phyloP scores from a whole-genome alignment of 2,113 vertebrate species.

The Hemicordylus capensis region DNA sequence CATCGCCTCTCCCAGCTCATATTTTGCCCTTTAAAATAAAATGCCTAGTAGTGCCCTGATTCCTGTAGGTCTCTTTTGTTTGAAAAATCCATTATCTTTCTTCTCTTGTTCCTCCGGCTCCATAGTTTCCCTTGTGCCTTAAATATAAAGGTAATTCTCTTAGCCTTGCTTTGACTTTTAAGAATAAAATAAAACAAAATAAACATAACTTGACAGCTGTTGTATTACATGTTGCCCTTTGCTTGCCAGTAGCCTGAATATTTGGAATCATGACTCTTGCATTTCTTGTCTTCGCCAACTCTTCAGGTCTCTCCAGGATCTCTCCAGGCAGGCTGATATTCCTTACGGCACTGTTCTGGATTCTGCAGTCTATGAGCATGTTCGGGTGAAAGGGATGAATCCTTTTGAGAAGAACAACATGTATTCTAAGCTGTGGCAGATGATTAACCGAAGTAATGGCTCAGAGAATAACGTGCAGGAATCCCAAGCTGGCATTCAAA shows the following conservation, averaged over 20 bases:
- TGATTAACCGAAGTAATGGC: conserved; percentile 96
- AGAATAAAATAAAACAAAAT: background rate
- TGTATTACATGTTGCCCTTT: conserved; percentile 16
- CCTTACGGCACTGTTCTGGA: conserved; percentile 96
- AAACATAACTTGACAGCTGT: background rate
- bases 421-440: conserved; percentile 98
- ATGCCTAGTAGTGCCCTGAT: background rate
- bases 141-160: conserved; percentile 19
- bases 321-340: conserved; percentile 95
- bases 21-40: background rate
- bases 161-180: conserved; percentile 18
- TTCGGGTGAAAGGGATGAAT: conserved; percentile 95
- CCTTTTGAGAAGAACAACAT: conserved; percentile 97
- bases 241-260: conserved; percentile 42
- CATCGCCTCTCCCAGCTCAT: background rate
- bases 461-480: conserved; percentile 94
- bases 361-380: conserved; percentile 95
- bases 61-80: background rate
- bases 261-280: conserved; percentile 28
- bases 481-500: conserved; percentile 92
- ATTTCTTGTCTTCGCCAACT: conserved; percentile 54
- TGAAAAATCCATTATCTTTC: conserved; percentile 31
- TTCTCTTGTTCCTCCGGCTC: background rate
- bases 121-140: conserved; percentile 11
- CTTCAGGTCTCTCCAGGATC: conserved; percentile 93